phyloP scores from a whole-genome alignment of 1,140 invertebrate species.

The Phenacoccus solenopsis region DNA sequence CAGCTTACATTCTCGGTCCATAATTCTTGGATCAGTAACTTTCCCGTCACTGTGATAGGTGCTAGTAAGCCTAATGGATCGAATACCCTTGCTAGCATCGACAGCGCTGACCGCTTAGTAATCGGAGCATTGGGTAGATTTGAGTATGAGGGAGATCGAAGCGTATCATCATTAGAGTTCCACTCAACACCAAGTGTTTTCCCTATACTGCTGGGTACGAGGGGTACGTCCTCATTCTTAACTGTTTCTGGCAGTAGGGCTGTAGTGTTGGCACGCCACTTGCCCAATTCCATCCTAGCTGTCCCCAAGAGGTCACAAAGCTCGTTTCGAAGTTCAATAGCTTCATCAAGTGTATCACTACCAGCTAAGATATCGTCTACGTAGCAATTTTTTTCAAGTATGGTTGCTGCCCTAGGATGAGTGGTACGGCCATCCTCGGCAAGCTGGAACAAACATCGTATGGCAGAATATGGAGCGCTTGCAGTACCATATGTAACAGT shows the following conservation, averaged over 20 bases:
- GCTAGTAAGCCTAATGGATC: conserved; percentile 31
- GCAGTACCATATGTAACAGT: conserved; percentile 35
- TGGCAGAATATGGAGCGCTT: conserved; percentile 32
- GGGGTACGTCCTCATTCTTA: no score
- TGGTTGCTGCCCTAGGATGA: conserved; percentile 27
- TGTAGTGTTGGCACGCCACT: conserved; percentile 26
- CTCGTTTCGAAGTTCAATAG: conserved; percentile 22
- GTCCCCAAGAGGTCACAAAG: conserved; percentile 17
- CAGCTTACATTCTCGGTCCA: conserved; percentile 26
- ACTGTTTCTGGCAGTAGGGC: background rate
- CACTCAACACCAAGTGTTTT: background rate
- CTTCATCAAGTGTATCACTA: conserved; percentile 25
- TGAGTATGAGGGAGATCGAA: background rate
- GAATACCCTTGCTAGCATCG: conserved; percentile 26
- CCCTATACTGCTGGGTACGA: no score
- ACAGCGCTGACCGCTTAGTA: conserved; percentile 22
- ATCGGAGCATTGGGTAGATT: background rate
- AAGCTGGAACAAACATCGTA: conserved; percentile 29
- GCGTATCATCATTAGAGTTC: background rate
- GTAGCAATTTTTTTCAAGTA: conserved; percentile 29
- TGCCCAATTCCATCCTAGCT: conserved; percentile 26
- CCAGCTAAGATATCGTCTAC: conserved; percentile 33
- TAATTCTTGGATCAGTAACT: conserved; percentile 28
- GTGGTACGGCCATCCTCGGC: conserved; percentile 26
- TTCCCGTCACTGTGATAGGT: conserved; percentile 28